Evolutionary conservation across 2,888 invertebrate species (phyloP), one percentile per base, ranked within the genome.

Genomic region (Tipula lateralis): DNA sequence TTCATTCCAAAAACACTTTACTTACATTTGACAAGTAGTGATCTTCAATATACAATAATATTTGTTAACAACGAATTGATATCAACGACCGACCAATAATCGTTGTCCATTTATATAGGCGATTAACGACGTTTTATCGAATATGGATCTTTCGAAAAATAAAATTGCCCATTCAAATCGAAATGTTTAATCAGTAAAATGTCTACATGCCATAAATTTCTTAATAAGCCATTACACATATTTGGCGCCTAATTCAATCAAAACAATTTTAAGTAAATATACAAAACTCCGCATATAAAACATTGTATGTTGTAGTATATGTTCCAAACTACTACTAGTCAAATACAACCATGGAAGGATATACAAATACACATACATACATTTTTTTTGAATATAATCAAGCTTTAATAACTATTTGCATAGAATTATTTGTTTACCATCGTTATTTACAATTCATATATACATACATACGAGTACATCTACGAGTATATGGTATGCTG

Each of bases 351-450:
- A 50, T 44, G 16, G 9, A 36, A 44, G n/a, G 13, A 44, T 44
- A 44, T n/a, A 44, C 44, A 13, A 44, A 44, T n/a, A 39, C 13
- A n/a, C n/a, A n/a, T n/a, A n/a, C n/a, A n/a, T 39, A 39, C 9
- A 32, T 32, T 32, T 36, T 44, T 24, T 66, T 19, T 6, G 66
- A 66, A 66, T 66, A 66, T 24, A 66, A 66, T 66, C 66, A 66
- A 66, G 66, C 66, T 66, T 66, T 66, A 66, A 66, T 66, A 66
- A 66, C 66, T 66, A 66, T 66, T 66, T 66, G 66, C 66, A 66
- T 66, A 66, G 66, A 66, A 66, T 66, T 66, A 66, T 66, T 66
- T 66, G 19, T 66, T 66, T 24, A 66, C 66, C 66, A 66, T 24
- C 24, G 24, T 66, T 66, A 66, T 66, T 66, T 66, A 12, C 24